Base-by-base conservation (phyloP, 2,888 invertebrate genomes). In the Polymixis lichenea region DNA sequence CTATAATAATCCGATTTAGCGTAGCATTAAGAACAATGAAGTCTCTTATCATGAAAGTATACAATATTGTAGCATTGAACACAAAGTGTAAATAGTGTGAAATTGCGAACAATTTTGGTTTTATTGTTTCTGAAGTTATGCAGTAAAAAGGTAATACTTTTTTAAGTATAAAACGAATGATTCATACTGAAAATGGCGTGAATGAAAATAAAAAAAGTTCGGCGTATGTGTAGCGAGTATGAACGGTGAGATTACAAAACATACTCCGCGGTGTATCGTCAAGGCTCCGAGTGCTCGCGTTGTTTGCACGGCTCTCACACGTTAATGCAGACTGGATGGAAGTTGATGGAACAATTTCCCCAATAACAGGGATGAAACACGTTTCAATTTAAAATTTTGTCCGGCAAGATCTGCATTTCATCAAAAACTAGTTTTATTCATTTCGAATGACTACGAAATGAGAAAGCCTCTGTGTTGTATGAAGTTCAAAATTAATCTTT, bases 261-360 rank as follows among this genome's bases (percentile, higher is more conserved):
- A 78, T 78, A 66, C 64, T 74, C 77, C 58, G 76, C 64, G 72
- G 70, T 61, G 51, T 67, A 61, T 74, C 51, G 53, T 65, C 71
- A 43, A 74, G 65, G 51, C 60, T 72, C 58, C 17, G 80, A 78
- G 86, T 74, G 75, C 71, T 75, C 60, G 62, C 25, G 67, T 77
- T 84, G 81, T 88, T 86, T 86, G 76, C 79, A 70, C 72, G 67
- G 66, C 87, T 80, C 86, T 83, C 72, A 78, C 60, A 78, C 75
- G 78, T 51, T 84, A 87, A 86, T 80, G 80, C 76, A 83, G 55
- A 53, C 60, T 75, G 68, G 73, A 64, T 71, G 70, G 74, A 72
- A 72, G 74, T 73, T 81, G 66, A 70, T 75, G 75, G 81, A 75
- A 78, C 75, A 80, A 72, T 72, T 71, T 71, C 25, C 64, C 49